Evolutionary conservation across 2,113 vertebrate genomes (phyloP).

Genomic region (Danionella cerebrum): DNA sequence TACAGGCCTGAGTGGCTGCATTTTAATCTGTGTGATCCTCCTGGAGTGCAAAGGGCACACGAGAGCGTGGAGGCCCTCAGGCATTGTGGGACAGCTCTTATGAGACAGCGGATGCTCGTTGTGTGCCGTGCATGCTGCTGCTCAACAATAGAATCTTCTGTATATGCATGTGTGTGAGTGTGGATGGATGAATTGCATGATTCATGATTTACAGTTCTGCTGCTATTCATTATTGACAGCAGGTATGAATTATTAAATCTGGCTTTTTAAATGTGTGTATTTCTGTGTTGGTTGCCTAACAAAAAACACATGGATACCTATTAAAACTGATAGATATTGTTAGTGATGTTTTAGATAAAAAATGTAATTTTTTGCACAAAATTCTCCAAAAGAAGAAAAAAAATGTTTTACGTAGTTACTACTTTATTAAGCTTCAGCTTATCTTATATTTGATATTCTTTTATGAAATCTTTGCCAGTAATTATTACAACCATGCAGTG

Average conservation of each 20-base stretch:
- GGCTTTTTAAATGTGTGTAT: not conserved
- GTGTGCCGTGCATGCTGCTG: not conserved
- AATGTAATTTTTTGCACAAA: too few species aligned
- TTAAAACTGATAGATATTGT: too few species aligned
- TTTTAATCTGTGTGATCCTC: slow-evolving; percentile 10
- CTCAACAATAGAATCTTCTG: not conserved
- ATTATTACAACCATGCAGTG: too few species aligned
- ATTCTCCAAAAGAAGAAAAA: too few species aligned
- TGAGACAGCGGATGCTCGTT: not conserved
- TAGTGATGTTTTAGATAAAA: too few species aligned
- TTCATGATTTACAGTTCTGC: slow-evolving; percentile 15
- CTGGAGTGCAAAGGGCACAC: not conserved
- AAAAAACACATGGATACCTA: too few species aligned
- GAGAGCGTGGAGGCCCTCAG: too few species aligned
- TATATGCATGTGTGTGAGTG: not conserved
- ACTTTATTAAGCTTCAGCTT: too few species aligned
- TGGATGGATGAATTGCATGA: not conserved
- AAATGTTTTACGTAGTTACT: too few species aligned
- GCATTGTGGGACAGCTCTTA: slow-evolving; percentile 3
- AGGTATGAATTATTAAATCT: slow-evolving; percentile 13
- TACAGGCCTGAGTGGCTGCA: not conserved
- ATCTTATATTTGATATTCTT: too few species aligned
- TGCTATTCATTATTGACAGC: slow-evolving; percentile 12
- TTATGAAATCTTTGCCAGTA: too few species aligned
- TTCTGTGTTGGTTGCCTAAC: not conserved